Conservation (phyloP, 2,113 vertebrate genomes). For the Hepsetus odoe region DNA sequence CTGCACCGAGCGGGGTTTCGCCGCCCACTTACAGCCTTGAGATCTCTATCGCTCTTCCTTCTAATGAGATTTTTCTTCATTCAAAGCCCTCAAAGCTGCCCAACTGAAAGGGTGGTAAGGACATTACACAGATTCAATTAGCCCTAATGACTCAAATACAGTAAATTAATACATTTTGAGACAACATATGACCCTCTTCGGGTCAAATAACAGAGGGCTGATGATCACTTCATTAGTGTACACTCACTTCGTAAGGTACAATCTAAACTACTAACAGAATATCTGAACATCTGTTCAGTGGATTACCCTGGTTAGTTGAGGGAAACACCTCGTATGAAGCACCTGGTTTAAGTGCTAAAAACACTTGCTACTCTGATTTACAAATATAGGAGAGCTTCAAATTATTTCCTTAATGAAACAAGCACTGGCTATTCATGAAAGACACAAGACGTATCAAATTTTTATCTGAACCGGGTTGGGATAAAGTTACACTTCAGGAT, state of each 20-base stretch:
- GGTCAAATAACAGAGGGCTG: slow-evolving; percentile 64
- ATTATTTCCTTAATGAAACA: background rate
- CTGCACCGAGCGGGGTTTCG: slow-evolving; percentile 65
- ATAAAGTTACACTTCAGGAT: too few species aligned
- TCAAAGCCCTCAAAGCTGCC: slow-evolving; percentile 74
- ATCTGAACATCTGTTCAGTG: slow-evolving; percentile 15
- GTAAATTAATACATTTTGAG: slow-evolving; percentile 76
- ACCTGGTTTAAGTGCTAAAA: background rate
- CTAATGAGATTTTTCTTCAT: slow-evolving; percentile 38
- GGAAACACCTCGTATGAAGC: slow-evolving; percentile 11
- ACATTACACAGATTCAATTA: slow-evolving; percentile 94
- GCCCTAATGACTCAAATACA: slow-evolving; percentile 87
- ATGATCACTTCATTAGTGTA: slow-evolving; percentile 87
- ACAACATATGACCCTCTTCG: slow-evolving; percentile 35
- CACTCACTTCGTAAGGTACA: too few species aligned
- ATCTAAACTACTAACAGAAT: background rate
- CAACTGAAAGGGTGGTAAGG: slow-evolving; percentile 74
- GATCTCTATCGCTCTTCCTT: slow-evolving; percentile 47
- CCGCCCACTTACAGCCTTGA: slow-evolving; percentile 54
- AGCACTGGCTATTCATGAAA: background rate
- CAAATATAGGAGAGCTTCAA: background rate
- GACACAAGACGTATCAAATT: too few species aligned
- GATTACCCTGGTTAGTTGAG: slow-evolving; percentile 78
- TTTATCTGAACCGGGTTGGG: too few species aligned
- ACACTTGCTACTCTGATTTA: background rate